These are phyloP conservation scores for Paratrypauchen microcephalus DNA, from an alignment of 2,797 vertebrate species.

Conservation along the genomic window DNA sequence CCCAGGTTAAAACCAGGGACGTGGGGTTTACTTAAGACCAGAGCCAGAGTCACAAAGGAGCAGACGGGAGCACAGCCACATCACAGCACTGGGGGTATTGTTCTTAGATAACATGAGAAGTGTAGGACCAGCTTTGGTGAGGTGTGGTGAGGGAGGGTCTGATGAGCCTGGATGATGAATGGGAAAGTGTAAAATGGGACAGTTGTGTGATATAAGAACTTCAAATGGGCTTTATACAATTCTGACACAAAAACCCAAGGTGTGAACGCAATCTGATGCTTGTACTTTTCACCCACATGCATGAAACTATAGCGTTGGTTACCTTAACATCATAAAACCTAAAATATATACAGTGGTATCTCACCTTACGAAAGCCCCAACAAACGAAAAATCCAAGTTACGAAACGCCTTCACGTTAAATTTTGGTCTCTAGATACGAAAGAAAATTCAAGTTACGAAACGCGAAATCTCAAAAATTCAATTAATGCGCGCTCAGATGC, in stretches of 20 bases:
- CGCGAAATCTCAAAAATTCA: too few relatives aligned
- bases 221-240: neutral
- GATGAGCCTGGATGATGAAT: neutral
- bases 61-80: conserved; percentile 28
- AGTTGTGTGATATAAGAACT: neutral
- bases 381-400: too few relatives aligned
- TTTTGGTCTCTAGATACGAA: too few relatives aligned
- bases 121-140: neutral
- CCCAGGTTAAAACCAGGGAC: conserved; percentile 20
- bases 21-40: conserved; percentile 18
- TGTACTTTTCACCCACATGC: too few relatives aligned
- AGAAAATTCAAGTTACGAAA: too few relatives aligned
- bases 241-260: neutral
- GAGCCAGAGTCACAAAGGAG: conserved; percentile 19
- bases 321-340: neutral
- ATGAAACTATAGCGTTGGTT: too few relatives aligned
- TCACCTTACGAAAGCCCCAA: too few relatives aligned
- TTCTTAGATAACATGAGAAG: conserved; percentile 15
- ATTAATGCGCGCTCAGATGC: too few relatives aligned
- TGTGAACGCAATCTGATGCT: neutral
- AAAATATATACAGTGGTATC: neutral
- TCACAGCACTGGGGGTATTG: conserved; percentile 23
- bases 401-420: too few relatives aligned
- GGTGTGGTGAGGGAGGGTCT: neutral
- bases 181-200: neutral